Conservation (phyloP, 2,888 invertebrate genomes). For the Meteorus cinctellus region DNA sequence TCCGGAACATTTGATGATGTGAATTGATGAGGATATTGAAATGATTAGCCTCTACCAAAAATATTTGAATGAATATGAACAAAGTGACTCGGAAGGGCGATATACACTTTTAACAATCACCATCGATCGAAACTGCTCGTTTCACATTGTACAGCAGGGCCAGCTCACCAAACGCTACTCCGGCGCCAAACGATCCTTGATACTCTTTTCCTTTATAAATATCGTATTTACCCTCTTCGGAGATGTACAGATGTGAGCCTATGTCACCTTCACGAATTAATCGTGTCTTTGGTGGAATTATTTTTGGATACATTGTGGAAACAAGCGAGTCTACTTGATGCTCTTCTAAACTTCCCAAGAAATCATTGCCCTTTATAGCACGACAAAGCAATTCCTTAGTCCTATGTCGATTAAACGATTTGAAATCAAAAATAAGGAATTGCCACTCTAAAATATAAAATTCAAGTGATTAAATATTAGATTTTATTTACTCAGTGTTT, state of each 20-base stretch:
- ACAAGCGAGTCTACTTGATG: conserved; percentile 83
- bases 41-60: too few species aligned
- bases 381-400: conserved; percentile 78
- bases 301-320: conserved; percentile 84
- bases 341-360: conserved; percentile 83
- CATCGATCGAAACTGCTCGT: conserved; percentile 88
- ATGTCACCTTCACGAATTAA: conserved; percentile 86
- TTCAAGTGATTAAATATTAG: not conserved
- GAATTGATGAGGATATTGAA: too few species aligned
- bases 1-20: too few species aligned
- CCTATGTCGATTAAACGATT: conserved; percentile 64
- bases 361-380: conserved; percentile 86
- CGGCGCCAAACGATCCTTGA: conserved; percentile 85
- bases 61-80: too few species aligned
- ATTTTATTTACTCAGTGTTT: conserved; percentile 50
- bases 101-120: conserved; percentile 72
- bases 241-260: conserved; percentile 88
- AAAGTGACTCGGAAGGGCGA: too few species aligned
- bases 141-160: conserved; percentile 95
- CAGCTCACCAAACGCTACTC: conserved; percentile 90
- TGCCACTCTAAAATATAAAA: not conserved
- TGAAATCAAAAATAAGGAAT: not conserved
- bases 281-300: conserved; percentile 79
- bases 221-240: conserved; percentile 88
- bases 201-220: conserved; percentile 85